Percentiles rank a stretch among this genome's conserved stretches.
Conservation (phyloP, 2,888 invertebrate genomes). For the Drosophila mercatorum region DNA sequence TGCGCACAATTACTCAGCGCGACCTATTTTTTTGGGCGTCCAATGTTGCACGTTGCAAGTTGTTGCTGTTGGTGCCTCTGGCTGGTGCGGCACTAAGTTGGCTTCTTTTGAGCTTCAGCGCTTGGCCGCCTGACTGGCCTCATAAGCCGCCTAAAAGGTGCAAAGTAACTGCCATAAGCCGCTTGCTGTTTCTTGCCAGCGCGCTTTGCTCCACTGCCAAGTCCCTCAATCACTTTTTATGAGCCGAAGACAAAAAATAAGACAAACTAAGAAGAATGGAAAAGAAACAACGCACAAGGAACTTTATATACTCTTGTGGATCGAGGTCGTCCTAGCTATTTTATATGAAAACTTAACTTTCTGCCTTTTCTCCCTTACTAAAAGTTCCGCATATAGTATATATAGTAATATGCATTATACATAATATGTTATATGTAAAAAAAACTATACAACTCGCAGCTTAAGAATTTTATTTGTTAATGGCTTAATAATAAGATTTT, state of each 20-base stretch:
- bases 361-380: background rate
- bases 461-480: too few species aligned
- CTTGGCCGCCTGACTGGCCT: slow-evolving; percentile 16
- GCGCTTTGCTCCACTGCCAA: slow-evolving; percentile 5
- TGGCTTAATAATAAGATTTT: too few species aligned
- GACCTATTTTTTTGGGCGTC: slow-evolving; percentile 54
- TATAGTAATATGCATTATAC: too few species aligned
- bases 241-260: slow-evolving; percentile 17
- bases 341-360: background rate
- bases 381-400: background rate
- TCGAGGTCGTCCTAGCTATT: background rate
- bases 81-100: slow-evolving; percentile 44
- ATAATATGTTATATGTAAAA: too few species aligned
- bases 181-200: slow-evolving; percentile 44
- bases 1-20: slow-evolving; percentile 81
- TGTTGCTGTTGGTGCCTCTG: slow-evolving; percentile 10
- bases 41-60: slow-evolving; percentile 39
- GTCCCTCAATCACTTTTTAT: slow-evolving; percentile 55
- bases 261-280: background rate
- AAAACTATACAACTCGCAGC: too few species aligned
- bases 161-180: slow-evolving; percentile 75
- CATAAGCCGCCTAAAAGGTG: slow-evolving; percentile 74
- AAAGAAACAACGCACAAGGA: background rate
- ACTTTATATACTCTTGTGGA: slow-evolving; percentile 5
- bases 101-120: slow-evolving; percentile 41